These are phyloP conservation scores for Thera britannica DNA, from an alignment of 2,888 invertebrate genomes.

Conservation along the genomic window DNA sequence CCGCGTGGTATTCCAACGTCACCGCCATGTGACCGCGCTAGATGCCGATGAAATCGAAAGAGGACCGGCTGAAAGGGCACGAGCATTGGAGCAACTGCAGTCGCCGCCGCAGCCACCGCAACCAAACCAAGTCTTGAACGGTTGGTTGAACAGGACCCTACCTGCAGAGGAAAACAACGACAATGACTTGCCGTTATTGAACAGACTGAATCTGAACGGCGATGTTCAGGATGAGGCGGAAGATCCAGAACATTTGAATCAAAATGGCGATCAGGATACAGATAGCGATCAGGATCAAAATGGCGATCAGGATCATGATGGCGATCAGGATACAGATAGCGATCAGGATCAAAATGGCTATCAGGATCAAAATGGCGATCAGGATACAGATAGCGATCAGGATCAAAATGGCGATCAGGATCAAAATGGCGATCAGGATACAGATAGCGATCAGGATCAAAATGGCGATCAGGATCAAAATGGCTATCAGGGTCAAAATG, in stretches of 20 bases:
- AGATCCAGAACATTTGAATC: not conserved
- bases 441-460: no score
- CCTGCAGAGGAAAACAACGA: not conserved
- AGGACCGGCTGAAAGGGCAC: no score
- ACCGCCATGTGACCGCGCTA: not conserved
- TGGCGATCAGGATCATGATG: no score
- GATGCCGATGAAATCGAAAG: not conserved
- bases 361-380: no score
- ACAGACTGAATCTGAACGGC: conserved; percentile 5
- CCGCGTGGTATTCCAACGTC: conserved; percentile 9
- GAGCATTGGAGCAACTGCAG: no score
- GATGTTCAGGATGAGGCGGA: not conserved
- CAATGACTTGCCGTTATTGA: conserved; percentile 3
- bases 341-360: no score
- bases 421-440: no score
- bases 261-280: not conserved
- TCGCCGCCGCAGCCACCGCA: not conserved
- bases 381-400: no score
- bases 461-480: no score
- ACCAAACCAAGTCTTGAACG: not conserved
- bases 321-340: no score
- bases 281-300: not conserved
- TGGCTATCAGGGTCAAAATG: no score
- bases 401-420: no score
- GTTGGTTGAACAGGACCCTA: not conserved